These are phyloP conservation scores for Macaria liturata DNA, from an alignment of 2,888 invertebrate genomes.

Conservation along the genomic window DNA sequence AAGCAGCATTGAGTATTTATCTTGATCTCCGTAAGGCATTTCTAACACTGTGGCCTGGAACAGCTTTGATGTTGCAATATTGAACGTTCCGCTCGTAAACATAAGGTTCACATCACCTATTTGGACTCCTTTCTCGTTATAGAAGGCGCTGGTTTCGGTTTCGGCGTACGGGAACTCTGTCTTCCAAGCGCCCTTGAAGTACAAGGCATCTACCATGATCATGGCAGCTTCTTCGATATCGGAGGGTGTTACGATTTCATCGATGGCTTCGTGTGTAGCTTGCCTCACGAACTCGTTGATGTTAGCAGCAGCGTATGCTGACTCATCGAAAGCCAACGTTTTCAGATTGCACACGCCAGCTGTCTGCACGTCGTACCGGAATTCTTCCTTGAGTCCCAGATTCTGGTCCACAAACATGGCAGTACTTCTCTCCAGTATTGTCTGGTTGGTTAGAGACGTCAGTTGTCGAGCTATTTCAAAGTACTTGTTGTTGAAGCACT, in stretches of 20 bases:
- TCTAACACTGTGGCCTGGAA: constrained; percentile 60
- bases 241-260: constrained; percentile 55
- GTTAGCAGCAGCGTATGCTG: constrained; percentile 42
- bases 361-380: constrained; percentile 39
- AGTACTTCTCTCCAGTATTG: constrained; percentile 55
- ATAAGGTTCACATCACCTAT: constrained; percentile 65
- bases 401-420: constrained; percentile 54
- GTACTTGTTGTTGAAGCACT: constrained; percentile 63
- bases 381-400: constrained; percentile 44
- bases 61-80: constrained; percentile 39
- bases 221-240: constrained; percentile 53
- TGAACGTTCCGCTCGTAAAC: constrained; percentile 48
- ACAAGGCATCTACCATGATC: constrained; percentile 63
- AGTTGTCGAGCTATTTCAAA: constrained; percentile 50
- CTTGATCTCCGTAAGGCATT: constrained; percentile 59
- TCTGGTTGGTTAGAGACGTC: constrained; percentile 37
- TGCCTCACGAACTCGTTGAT: constrained; percentile 60
- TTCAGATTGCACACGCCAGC: constrained; percentile 50
- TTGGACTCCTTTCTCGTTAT: constrained; percentile 48
- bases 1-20: constrained; percentile 84
- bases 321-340: constrained; percentile 49
- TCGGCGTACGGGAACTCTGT: constrained; percentile 49
- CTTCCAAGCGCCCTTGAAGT: constrained; percentile 68
- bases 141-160: constrained; percentile 58
- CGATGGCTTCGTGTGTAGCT: constrained; percentile 59